Conservation (phyloP, 2,888 invertebrate species). For the Nasonovia ribisnigri region DNA sequence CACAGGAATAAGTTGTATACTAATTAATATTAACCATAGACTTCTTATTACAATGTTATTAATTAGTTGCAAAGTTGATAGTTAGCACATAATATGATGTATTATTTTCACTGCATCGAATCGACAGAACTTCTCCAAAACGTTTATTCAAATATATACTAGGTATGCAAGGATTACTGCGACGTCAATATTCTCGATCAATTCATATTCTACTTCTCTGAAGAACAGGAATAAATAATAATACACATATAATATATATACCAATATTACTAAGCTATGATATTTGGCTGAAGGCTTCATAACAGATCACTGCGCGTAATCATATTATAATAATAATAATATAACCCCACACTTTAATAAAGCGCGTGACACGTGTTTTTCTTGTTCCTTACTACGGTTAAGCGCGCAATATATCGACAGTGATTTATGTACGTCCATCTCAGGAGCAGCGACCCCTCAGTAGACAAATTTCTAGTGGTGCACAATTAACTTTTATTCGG, state of each 20-base stretch:
- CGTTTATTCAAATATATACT: not conserved
- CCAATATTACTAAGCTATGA: not conserved
- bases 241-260: not conserved
- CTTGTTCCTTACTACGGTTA: not conserved
- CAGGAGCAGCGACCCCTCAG: not conserved
- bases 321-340: slow-evolving; percentile 1
- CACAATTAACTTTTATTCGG: slow-evolving; percentile 52
- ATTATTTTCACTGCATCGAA: not conserved
- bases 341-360: not conserved
- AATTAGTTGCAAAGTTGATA: not conserved
- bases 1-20: not conserved
- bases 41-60: not conserved
- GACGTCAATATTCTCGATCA: not conserved
- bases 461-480: slow-evolving; percentile 15
- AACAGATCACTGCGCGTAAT: not conserved
- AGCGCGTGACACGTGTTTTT: slow-evolving; percentile 19
- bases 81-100: not conserved
- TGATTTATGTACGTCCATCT: slow-evolving; percentile 33
- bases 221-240: not conserved
- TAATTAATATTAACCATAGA: not conserved
- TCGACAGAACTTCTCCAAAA: not conserved
- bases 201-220: not conserved
- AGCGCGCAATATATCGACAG: not conserved
- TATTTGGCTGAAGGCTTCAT: not conserved
- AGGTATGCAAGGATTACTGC: not conserved